Conservation (phyloP, 2,113 vertebrate species). For the Sardina pilchardus region DNA sequence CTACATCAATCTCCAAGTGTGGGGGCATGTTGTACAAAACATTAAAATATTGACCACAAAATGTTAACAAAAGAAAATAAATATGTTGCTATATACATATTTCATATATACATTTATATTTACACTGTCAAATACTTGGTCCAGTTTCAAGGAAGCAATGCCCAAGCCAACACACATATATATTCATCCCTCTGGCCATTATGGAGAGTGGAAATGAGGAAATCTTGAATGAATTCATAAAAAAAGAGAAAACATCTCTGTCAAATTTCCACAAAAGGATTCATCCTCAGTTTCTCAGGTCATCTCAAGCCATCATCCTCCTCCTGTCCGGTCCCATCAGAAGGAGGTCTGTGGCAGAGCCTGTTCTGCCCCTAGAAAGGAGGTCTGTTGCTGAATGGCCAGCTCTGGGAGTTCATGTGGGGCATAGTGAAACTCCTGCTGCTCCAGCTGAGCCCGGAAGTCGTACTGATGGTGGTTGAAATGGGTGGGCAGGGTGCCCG, state of each 20-base stretch:
- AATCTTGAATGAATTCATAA: not conserved
- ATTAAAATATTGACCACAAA: not conserved
- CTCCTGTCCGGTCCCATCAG: not conserved
- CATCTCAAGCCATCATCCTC: not conserved
- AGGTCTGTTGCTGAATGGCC: not conserved
- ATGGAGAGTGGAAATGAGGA: not conserved
- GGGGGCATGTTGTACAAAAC: not conserved
- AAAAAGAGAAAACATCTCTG: too few species aligned
- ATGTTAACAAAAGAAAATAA: not conserved
- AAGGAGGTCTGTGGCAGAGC: not conserved
- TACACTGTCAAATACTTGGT: not conserved
- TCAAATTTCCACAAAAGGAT: not conserved
- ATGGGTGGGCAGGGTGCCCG: slow-evolving; percentile 26
- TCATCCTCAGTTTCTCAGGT: not conserved
- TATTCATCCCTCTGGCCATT: not conserved
- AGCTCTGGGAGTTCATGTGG: not conserved
- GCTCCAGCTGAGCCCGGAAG: not conserved
- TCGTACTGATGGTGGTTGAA: slow-evolving; percentile 24
- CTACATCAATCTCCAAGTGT: not conserved
- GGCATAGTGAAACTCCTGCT: not conserved
- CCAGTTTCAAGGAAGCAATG: not conserved
- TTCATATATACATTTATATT: slow-evolving; percentile 13
- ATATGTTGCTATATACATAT: slow-evolving; percentile 2
- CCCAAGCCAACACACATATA: not conserved
- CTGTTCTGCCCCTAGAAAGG: not conserved